phyloP scores from a whole-genome alignment of 2,113 vertebrate species.

The Corythaeola cristata region DNA sequence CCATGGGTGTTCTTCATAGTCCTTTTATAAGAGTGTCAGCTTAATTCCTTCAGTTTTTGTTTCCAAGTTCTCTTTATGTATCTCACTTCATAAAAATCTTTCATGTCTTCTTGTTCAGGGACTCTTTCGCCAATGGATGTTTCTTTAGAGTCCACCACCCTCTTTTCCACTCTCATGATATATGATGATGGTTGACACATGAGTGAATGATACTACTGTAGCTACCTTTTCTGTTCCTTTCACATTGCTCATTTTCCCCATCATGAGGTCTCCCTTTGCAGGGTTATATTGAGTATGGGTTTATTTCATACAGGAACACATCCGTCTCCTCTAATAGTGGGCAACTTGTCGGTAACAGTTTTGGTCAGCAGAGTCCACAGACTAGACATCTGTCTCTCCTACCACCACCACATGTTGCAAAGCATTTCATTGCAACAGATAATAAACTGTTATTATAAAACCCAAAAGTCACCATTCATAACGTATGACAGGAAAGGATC shows the following conservation, averaged over 20 bases:
- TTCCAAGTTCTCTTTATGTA: background rate
- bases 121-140: background rate
- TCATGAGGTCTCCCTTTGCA: background rate
- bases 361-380: background rate
- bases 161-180: background rate
- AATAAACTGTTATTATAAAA: background rate
- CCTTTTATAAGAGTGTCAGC: background rate
- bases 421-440: background rate
- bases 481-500: background rate
- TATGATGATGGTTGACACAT: background rate
- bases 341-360: background rate
- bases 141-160: background rate
- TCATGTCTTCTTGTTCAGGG: background rate
- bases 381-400: background rate
- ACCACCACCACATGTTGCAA: background rate
- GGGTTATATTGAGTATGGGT: background rate
- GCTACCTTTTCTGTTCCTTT: background rate
- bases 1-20: background rate
- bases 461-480: background rate
- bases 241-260: background rate
- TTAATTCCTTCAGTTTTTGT: background rate
- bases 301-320: background rate
- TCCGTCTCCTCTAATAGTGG: fast-evolving
- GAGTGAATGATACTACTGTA: background rate
- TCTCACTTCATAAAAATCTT: background rate